Evolutionary conservation across 2,888 invertebrate species (phyloP), one percentile per base, ranked within the genome.

Genomic region (Atrina japonica): DNA sequence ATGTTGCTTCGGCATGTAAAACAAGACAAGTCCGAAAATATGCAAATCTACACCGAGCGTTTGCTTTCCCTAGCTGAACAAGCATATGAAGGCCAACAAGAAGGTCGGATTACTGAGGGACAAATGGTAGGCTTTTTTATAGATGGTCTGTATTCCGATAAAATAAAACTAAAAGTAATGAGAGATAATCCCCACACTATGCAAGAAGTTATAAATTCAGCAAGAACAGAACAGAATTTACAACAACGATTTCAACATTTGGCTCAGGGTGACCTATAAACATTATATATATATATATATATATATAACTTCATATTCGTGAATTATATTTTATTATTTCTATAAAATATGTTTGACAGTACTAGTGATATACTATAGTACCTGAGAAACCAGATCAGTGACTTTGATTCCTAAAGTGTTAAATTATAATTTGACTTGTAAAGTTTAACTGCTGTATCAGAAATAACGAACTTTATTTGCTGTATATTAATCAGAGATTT

Each of bases 81-180:
- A 3, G 70, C 61, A 2, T 67, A 53, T 61, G 43, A 7, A 1
- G 52, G 56, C n/a, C 27, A 41, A 7, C 18, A 47, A 9, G 27
- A 7, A 41, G 14, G n/a, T 14, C 14, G 7, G 21, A 18, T 43
- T 16, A 40, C 63, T 3, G 63, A 71, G 18, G 43, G 40, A 50
- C 71, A 74, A 60, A 29, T 76, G 14, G 35, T 74, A 7, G 47
- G 43, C 6, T 72, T 60, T 35, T 76, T 70, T 25, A 45, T 69
- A 14, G 70, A 73, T 63, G 73, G 71, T 1, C 55, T 71, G 0
- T 9, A 14, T 1, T 18, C 56, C 6, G 70, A 69, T 56, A 40
- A 63, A 21, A 21, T 73, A 23, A 68, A 66, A 66, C 27, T 73
- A 23, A 70, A 73, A 63, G 18, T 73, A 16, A 71, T 76, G 73